These are phyloP conservation scores for Marronus borbonicus DNA, from an alignment of 2,888 invertebrate genomes.

Conservation along the genomic window DNA sequence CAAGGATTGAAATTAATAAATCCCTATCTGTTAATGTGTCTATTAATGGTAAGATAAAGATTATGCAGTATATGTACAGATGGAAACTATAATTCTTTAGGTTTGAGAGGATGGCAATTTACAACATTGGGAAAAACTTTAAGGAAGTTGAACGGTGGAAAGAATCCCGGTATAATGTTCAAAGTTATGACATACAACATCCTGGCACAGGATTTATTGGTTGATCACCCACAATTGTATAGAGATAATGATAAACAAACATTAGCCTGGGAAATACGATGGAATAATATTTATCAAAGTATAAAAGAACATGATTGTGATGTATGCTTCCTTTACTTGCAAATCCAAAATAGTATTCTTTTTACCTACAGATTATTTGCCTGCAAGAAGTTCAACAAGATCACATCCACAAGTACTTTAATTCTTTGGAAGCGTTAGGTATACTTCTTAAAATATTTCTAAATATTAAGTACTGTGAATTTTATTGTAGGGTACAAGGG, in stretches of 20 bases:
- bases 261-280: conserved; percentile 82
- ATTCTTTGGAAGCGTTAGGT: conserved; percentile 69
- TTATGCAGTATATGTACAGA: not conserved
- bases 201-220: conserved; percentile 86
- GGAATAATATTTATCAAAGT: conserved; percentile 74
- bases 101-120: conserved; percentile 51
- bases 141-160: conserved; percentile 44
- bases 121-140: conserved; percentile 53
- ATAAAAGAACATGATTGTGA: conserved; percentile 75
- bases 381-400: conserved; percentile 90
- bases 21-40: not conserved
- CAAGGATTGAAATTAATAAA: conserved; percentile 4
- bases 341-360: conserved; percentile 45
- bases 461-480: conserved; percentile 20
- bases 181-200: conserved; percentile 90
- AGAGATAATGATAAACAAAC: conserved; percentile 72
- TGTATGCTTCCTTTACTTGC: conserved; percentile 68
- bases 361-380: conserved; percentile 80
- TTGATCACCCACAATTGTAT: conserved; percentile 84
- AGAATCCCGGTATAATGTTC: conserved; percentile 71
- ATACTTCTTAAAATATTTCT: not conserved
- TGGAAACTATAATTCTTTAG: conserved; percentile 26
- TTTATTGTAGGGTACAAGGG: conserved; percentile 78
- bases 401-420: conserved; percentile 74
- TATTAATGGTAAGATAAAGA: conserved; percentile 15